phyloP scores from a whole-genome alignment of 2,888 invertebrate genomes.

The Agrochola macilenta region DNA sequence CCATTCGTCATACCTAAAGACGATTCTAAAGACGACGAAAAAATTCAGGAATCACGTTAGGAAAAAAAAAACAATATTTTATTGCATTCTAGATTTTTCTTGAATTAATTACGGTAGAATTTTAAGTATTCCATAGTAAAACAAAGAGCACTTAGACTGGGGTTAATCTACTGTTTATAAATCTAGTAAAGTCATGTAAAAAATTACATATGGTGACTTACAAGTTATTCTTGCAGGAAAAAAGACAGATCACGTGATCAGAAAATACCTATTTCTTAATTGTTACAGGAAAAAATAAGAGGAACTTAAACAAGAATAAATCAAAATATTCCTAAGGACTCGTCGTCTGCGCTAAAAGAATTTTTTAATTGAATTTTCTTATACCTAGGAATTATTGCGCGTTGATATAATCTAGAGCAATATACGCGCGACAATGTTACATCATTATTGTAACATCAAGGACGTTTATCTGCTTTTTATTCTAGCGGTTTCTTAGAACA shows the following conservation, averaged over 20 bases:
- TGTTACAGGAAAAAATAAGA: constrained; percentile 27
- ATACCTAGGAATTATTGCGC: constrained; percentile 51
- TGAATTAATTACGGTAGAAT: constrained; percentile 4
- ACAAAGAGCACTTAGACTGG: not conserved
- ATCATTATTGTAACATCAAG: constrained; percentile 58
- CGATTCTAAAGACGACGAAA: not conserved
- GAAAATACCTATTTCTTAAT: constrained; percentile 21
- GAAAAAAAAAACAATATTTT: not conserved
- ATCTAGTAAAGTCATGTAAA: not conserved
- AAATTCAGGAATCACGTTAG: not conserved
- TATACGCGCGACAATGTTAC: constrained; percentile 52
- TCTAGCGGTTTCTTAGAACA: constrained; percentile 53
- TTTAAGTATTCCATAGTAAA: not conserved
- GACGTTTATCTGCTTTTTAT: constrained; percentile 54
- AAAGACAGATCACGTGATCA: constrained; percentile 13
- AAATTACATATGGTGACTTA: not conserved
- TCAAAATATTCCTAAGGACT: constrained; percentile 59
- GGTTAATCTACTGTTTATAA: not conserved
- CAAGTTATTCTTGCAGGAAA: not conserved
- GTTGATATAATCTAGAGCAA: constrained; percentile 47
- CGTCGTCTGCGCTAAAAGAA: constrained; percentile 36
- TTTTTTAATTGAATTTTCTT: constrained; percentile 53
- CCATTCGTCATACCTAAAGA: not conserved
- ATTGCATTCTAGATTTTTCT: not conserved
- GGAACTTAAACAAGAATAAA: constrained; percentile 39